These are phyloP conservation scores for Muraenolepis orangiensis DNA, from an alignment of 2,797 vertebrate genomes.

Conservation along the genomic window DNA sequence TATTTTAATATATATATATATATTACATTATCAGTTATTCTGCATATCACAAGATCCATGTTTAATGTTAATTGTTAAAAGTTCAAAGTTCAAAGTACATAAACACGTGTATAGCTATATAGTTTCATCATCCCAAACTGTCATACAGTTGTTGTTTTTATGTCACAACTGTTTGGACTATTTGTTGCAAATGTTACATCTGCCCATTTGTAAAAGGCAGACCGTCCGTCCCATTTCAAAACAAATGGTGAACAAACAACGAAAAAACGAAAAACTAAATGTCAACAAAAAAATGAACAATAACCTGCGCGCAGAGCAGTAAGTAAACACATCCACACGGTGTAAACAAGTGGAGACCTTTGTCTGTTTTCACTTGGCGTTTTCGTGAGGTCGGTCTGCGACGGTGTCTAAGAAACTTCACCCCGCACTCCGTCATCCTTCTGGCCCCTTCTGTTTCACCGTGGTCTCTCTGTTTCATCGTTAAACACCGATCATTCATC, in stretches of 20 bases:
- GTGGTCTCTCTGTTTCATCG: slow-evolving; percentile 31
- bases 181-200: neutral
- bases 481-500: slow-evolving; percentile 24
- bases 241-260: neutral
- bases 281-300: neutral
- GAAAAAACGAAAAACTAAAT: neutral
- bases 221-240: neutral
- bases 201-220: neutral
- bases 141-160: neutral
- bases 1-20: too few relatives aligned
- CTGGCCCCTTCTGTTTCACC: slow-evolving; percentile 6
- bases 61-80: slow-evolving; percentile 34
- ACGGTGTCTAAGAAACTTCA: slow-evolving; percentile 21
- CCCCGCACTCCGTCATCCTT: slow-evolving; percentile 15
- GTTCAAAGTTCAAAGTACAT: neutral
- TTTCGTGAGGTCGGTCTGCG: slow-evolving; percentile 1
- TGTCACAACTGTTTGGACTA: neutral
- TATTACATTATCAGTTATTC: neutral
- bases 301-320: neutral
- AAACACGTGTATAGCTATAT: neutral
- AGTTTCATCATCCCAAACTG: neutral
- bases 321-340: neutral
- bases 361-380: neutral
- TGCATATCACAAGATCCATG: slow-evolving; percentile 38
- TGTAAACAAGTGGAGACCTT: neutral